Percentiles rank a stretch among this genome's conserved stretches.
Conservation (phyloP, 2,888 invertebrate species). For the Platynereis dumerilii region DNA sequence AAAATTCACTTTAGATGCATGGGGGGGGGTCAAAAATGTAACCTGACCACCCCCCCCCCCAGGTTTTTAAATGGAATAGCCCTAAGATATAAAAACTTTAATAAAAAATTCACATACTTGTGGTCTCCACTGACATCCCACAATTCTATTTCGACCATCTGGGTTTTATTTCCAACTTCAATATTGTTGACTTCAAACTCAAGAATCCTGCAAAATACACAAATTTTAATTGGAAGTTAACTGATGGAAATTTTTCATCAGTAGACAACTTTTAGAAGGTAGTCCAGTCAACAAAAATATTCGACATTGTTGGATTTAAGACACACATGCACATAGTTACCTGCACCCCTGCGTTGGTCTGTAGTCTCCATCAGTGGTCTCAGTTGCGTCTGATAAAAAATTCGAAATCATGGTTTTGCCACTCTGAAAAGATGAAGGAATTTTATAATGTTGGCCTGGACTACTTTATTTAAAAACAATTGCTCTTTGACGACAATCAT, state of each 20-base stretch:
- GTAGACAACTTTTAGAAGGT: background rate
- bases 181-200: constrained; percentile 76
- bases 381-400: constrained; percentile 76
- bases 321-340: constrained; percentile 39
- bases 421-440: constrained; percentile 66
- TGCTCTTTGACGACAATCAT: too few relatives aligned
- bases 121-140: constrained; percentile 83
- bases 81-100: too few relatives aligned
- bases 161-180: constrained; percentile 62
- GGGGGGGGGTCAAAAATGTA: too few relatives aligned
- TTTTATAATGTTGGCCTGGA: background rate
- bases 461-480: too few relatives aligned
- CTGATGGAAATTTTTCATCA: background rate
- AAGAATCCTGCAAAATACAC: constrained; percentile 69
- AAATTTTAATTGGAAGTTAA: constrained; percentile 24
- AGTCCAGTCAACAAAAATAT: background rate
- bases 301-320: background rate
- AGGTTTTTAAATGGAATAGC: too few relatives aligned
- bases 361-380: constrained; percentile 68
- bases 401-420: constrained; percentile 77
- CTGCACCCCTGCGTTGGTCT: constrained; percentile 75
- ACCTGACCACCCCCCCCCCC: too few relatives aligned
- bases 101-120: constrained; percentile 66
- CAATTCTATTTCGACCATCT: constrained; percentile 75
- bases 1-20: background rate